Base-by-base conservation (phyloP, 2,888 invertebrate species). In the Blastobasis lacticolella region DNA sequence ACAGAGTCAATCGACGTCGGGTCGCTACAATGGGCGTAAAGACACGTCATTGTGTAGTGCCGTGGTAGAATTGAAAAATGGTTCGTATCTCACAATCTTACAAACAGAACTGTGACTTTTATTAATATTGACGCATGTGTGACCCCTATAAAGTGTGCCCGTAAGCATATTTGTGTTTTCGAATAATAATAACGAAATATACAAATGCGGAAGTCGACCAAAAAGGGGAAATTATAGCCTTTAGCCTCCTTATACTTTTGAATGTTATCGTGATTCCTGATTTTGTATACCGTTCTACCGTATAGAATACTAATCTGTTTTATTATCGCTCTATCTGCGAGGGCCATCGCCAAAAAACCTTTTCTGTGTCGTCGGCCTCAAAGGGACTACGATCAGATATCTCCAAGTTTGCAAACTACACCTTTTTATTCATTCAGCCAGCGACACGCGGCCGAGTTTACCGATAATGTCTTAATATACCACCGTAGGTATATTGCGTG, bases 321-420 rank as follows among this genome's bases (percentile, higher is more conserved):
- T 59, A 57, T 65, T 75, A 79, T 81, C 81, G 63, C 55, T 59
- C 10, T 49, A 49, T 49, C 49, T 6, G 9, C 38, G 59, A 60
- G 66, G 69, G 63, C 67, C 64, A 79, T 80, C 80, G 68, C 66
- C 65, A 68, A 75, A 71, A 23, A 71, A 63, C 60, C 69, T 77
- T 81, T 79, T 82, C 62, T 58, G 54, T 63, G 62, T 66, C 53
- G 54, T 55, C 60, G 62, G 60, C 70, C 69, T 74, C 64, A 71
- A 74, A 71, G 72, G 66, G 63, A 60, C 63, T 54, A 53, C 49
- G 54, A 85, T 78, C 79, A 71, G 85, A 85, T 84, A 80, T 66
- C 71, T 72, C 77, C 69, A 70, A 72, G 69, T 75, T 78, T 71
- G 78, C 81, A 70, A 81, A 76, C 77, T 75, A 73, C 63, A 69